phyloP scores from a whole-genome alignment of 2,797 vertebrate genomes.

The Tokudaia muenninki region DNA sequence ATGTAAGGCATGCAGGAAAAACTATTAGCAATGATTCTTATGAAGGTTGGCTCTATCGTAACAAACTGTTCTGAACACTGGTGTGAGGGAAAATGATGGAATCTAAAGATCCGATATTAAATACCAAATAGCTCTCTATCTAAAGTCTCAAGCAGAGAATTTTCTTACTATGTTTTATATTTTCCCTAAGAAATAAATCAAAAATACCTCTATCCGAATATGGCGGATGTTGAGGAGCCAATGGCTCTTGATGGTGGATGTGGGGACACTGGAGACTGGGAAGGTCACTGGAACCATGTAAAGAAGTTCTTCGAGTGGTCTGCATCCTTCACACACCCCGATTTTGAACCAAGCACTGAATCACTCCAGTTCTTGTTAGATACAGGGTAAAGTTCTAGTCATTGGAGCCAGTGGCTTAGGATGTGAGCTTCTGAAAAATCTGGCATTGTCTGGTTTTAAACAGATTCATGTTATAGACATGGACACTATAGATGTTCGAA shows the following conservation, averaged over 20 bases:
- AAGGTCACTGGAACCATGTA: conserved; percentile 98
- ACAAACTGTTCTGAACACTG: neutral
- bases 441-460: too few species aligned
- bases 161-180: neutral
- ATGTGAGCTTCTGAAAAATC: too few species aligned
- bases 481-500: too few species aligned
- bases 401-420: too few species aligned
- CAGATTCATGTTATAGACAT: too few species aligned
- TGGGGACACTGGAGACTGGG: conserved; percentile 95
- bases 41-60: neutral
- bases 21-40: neutral
- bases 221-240: conserved; percentile 59
- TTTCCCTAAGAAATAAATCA: neutral
- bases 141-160: neutral
- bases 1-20: neutral
- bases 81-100: neutral
- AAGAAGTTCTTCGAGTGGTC: conserved; percentile 98
- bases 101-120: neutral
- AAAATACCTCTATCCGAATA: neutral
- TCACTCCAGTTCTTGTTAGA: too few species aligned
- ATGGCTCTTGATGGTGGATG: conserved; percentile 99
- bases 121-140: neutral
- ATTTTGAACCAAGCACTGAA: conserved; percentile 98
- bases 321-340: conserved; percentile 98
- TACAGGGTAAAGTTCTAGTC: too few species aligned